Percentiles rank a stretch among this genome's conserved stretches.
These are phyloP conservation scores for Chroicocephalus ridibundus DNA, from an alignment of 2,113 vertebrate species.

Conservation along the genomic window DNA sequence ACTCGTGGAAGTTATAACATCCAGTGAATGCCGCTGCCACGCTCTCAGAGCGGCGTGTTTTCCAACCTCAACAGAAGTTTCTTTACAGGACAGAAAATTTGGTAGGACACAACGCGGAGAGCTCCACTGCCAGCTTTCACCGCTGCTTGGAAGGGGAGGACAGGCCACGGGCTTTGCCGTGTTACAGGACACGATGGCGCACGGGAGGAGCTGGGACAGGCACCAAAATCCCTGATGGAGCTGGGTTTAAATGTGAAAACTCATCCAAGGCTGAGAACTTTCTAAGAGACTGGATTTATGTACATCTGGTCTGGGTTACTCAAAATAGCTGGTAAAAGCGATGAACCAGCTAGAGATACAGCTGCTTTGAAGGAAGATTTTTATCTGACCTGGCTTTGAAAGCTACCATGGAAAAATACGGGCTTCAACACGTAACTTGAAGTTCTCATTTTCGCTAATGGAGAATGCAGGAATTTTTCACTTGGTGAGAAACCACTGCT, in stretches of 20 bases:
- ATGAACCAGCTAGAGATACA: background rate
- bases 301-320: background rate
- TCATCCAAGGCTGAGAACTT: background rate
- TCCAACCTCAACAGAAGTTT: background rate
- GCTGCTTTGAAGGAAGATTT: background rate
- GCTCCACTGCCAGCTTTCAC: background rate
- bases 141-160: background rate
- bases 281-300: background rate
- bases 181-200: accelerated
- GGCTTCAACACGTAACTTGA: background rate
- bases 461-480: background rate
- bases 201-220: background rate
- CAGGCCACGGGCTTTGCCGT: background rate
- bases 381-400: background rate
- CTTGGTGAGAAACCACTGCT: background rate
- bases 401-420: background rate
- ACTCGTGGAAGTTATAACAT: accelerated
- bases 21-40: accelerated
- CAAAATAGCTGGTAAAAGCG: background rate
- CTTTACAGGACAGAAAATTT: background rate
- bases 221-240: background rate
- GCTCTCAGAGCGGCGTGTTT: accelerated
- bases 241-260: background rate
- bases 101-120: accelerated
- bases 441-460: conserved; percentile 4